These are phyloP conservation scores for Mixornis gularis DNA, from an alignment of 2,113 vertebrate genomes.

Conservation along the genomic window DNA sequence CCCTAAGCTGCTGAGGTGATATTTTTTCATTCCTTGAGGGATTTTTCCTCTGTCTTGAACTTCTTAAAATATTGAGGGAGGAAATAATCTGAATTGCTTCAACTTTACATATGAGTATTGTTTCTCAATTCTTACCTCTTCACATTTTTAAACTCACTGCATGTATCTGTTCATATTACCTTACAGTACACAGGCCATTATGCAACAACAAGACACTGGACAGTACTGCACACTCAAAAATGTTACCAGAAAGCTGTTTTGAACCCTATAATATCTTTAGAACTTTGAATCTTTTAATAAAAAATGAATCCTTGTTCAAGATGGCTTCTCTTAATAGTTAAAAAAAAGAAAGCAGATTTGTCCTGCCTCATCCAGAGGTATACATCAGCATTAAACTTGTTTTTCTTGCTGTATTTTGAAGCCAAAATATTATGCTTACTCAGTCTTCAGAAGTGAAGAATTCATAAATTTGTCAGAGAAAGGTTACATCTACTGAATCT, in stretches of 20 bases:
- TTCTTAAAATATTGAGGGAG: background rate
- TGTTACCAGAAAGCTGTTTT: background rate
- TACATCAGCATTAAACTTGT: background rate
- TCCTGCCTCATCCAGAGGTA: background rate
- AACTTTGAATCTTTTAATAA: background rate
- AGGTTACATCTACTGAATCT: background rate
- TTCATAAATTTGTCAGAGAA: background rate
- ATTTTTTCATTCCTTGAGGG: background rate
- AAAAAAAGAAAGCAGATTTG: background rate
- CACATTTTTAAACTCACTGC: background rate
- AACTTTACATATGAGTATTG: background rate
- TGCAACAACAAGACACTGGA: background rate
- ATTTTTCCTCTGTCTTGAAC: background rate
- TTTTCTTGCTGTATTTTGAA: background rate
- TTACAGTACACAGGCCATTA: background rate
- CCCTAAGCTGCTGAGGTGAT: background rate
- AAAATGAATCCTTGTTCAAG: background rate
- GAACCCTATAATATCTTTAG: background rate
- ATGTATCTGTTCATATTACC: background rate
- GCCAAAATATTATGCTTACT: background rate
- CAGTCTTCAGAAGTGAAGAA: background rate
- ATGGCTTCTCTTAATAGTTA: background rate
- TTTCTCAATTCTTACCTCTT: background rate
- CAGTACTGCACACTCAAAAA: background rate
- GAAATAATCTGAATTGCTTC: background rate